Evolutionary conservation across 2,888 invertebrate genomes (phyloP), one percentile per base, ranked within the genome.

Genomic region (Agriopis aurantiaria): DNA sequence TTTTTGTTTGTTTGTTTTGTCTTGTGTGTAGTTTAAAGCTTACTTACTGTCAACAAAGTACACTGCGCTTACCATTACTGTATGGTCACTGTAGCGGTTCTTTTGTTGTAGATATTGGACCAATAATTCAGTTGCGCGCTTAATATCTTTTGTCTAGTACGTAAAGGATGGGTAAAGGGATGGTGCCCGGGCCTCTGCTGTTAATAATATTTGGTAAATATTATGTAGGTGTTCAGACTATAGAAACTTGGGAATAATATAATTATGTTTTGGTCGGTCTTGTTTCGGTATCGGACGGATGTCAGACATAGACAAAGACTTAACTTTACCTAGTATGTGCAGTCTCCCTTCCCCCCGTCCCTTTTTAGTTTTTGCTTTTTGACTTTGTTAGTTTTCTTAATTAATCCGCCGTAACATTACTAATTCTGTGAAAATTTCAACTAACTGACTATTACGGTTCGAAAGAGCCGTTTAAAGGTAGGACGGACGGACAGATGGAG

Each of bases 51-150:
- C 4, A 43, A n/a, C 17, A 10, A 73, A 76, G 75, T 79, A 79
- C 80, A 80, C 75, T 72, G 75, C 71, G 56, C 7, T 41, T 10
- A 65, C 40, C 33, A 70, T 58, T 66, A 55, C 57, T 70, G 55
- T 66, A 66, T 70, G 78, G 81, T 82, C 84, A 85, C 85, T 88
- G 88, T 86, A 78, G 75, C 65, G 57, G 48, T 59, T 66, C 86
- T 82, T 86, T 90, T 89, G 88, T 89, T 87, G 84, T 84, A 45
- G 84, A 86, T 91, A 91, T 91, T 90, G 88, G 82, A 78, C 85
- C 87, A 88, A 91, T 91, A 91, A 91, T 87, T 90, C 87, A 87
- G 81, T 85, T 75, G 77, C 77, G 71, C 74, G 76, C 81, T 85
- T 86, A 82, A 83, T 86, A 84, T 84, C 83, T 80, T 85, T 85